Conservation (phyloP, 2,888 invertebrate species). For the Argynnis bischoffii region DNA sequence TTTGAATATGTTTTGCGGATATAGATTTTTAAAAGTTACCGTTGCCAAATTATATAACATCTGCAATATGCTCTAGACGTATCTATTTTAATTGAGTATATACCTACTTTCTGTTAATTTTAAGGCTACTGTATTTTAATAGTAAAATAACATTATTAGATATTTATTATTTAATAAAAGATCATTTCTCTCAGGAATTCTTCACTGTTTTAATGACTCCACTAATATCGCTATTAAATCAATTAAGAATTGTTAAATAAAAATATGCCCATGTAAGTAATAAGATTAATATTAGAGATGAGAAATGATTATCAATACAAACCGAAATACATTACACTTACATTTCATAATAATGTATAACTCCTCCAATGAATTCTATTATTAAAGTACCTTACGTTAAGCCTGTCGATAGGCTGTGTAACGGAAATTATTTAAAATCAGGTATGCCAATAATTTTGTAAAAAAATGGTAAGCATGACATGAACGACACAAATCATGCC, state of each 20-base stretch:
- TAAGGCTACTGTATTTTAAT: no score
- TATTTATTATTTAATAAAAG: background rate
- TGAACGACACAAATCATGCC: no score
- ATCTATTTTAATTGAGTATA: no score
- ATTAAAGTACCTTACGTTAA: background rate
- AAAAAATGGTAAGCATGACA: no score
- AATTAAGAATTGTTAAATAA: background rate
- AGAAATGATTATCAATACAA: no score
- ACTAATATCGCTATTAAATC: no score
- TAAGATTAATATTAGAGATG: no score
- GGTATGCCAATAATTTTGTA: no score
- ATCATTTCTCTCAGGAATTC: background rate
- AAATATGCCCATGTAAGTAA: background rate
- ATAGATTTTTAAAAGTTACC: constrained; percentile 18
- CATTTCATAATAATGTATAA: constrained; percentile 1
- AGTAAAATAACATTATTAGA: no score
- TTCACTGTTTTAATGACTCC: no score
- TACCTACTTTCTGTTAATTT: no score
- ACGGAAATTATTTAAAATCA: background rate
- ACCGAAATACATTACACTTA: constrained; percentile 6
- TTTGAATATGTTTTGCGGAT: constrained; percentile 9
- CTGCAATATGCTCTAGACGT: constrained; percentile 21
- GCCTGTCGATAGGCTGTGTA: background rate
- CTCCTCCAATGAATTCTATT: background rate
- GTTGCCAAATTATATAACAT: constrained; percentile 31